These are phyloP conservation scores for Pseudomugil tenellus DNA, from an alignment of 2,797 vertebrate species.

Conservation along the genomic window DNA sequence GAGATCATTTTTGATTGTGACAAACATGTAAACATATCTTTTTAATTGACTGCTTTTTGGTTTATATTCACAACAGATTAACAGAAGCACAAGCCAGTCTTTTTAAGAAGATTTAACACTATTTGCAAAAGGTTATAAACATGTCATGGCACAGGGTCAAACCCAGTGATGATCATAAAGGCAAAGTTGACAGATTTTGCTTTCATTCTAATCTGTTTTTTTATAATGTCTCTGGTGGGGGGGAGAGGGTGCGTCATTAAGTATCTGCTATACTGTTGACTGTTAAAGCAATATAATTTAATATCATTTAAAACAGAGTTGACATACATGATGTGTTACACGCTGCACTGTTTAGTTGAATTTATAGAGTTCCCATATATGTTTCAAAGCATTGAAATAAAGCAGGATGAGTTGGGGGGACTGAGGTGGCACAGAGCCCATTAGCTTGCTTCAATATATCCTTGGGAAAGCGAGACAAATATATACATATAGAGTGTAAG, in stretches of 20 bases:
- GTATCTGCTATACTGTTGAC: constrained; percentile 36
- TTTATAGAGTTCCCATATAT: constrained; percentile 20
- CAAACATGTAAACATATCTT: constrained; percentile 61
- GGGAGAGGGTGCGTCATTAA: constrained; percentile 42
- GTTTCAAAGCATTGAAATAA: constrained; percentile 54
- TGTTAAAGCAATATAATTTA: constrained; percentile 49
- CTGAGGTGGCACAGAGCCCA: constrained; percentile 34
- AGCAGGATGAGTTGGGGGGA: constrained; percentile 6
- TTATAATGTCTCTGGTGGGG: constrained; percentile 55
- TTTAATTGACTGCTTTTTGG: constrained; percentile 70
- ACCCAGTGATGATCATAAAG: constrained; percentile 63
- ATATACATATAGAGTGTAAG: constrained; percentile 47
- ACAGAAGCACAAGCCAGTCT: constrained; percentile 44
- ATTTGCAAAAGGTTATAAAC: constrained; percentile 66
- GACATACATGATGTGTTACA: constrained; percentile 30
- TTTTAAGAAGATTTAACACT: constrained; percentile 63
- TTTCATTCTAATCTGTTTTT: constrained; percentile 77
- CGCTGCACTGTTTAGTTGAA: constrained; percentile 6
- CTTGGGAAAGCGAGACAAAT: constrained; percentile 68
- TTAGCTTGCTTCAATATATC: constrained; percentile 56
- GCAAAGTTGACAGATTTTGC: constrained; percentile 72
- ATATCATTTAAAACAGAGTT: constrained; percentile 18
- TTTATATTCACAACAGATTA: constrained; percentile 73
- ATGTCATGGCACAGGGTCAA: constrained; percentile 67
- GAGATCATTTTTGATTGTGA: constrained; percentile 40